These are phyloP conservation scores for Tautogolabrus adspersus DNA, from an alignment of 2,113 vertebrate genomes.

Conservation along the genomic window DNA sequence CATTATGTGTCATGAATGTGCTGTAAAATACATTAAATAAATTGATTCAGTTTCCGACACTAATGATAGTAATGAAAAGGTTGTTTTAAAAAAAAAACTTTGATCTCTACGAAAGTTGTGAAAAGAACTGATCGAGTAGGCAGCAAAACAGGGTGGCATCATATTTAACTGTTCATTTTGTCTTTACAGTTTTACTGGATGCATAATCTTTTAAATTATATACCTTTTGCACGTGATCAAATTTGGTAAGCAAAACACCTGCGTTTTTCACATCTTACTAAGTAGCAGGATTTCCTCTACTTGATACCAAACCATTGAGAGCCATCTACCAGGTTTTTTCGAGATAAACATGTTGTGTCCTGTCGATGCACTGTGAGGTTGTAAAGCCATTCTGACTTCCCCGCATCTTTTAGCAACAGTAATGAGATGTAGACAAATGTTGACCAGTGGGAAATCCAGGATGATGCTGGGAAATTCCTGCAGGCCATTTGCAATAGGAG, in stretches of 20 bases:
- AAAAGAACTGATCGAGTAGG: not conserved
- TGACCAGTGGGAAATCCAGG: conserved; percentile 34
- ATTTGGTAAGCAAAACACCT: not conserved
- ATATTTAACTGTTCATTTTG: not conserved
- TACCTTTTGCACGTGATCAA: not conserved
- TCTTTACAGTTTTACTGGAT: not conserved
- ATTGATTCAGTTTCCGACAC: not conserved
- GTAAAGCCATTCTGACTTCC: conserved; percentile 13
- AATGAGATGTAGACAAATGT: conserved; percentile 48
- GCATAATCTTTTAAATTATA: too few relatives aligned
- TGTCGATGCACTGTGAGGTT: not conserved
- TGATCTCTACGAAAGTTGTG: not conserved
- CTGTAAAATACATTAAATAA: too few relatives aligned
- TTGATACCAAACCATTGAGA: not conserved
- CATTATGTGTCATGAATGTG: not conserved
- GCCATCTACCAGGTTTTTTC: not conserved
- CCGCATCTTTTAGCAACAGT: conserved; percentile 17
- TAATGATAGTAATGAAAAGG: not conserved
- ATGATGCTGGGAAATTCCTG: conserved; percentile 43
- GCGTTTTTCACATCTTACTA: not conserved
- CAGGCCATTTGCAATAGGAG: conserved; percentile 37
- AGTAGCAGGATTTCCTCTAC: conserved; percentile 1
- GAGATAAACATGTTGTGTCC: not conserved
- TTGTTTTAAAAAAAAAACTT: not conserved
- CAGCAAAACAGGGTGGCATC: not conserved